Evolutionary conservation across 2,888 invertebrate genomes (phyloP), one percentile per base, ranked within the genome.

Genomic region (Caenorhabditis panamensis): DNA sequence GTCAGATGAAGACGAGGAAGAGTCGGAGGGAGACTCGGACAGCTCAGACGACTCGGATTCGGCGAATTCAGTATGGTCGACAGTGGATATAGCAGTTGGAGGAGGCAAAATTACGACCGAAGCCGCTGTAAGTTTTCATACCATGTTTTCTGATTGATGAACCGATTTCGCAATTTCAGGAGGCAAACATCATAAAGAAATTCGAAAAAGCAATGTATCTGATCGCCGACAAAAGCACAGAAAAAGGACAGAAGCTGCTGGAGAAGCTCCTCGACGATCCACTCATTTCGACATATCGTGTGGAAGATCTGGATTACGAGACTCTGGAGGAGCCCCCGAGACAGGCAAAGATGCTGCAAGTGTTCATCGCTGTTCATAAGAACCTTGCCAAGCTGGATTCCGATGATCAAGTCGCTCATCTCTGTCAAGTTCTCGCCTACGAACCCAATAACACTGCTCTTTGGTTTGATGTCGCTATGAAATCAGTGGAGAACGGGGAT

Each of bases 321-420:
- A 49, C 20, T 11, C 37, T 76, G 3, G 80, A 80, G 47, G 76
- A 69, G 37, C 69, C 64, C 3, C 62, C 71, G 5, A 58, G 80
- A 20, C 47, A 79, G 0, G 82, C 83, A 0, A 82, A 81, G 72
- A 84, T 86, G 83, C 78, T 77, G 9, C 77, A 82, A 31, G 49
- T 84, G 1, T 86, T 81, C 47, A 76, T 83, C 11, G 83, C 79
- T 1, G 58, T 71, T 36, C 84, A 86, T 36, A 84, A 83, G 49
- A 86, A 86, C 62, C 67, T 86, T 26, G 84, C 83, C 2, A 66
- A 41, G 13, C 6, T 84, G 3, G 63, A 82, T 16, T 26, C 41
- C 9, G 76, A 79, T 9, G 71, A 79, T 16, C 61, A 66, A 16
- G 71, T 82, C 11, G 67, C 72, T 11, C 86, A 86, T 54, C 61